phyloP scores from a whole-genome alignment of 2,113 vertebrate genomes.

The Himantopus leucocephalus region DNA sequence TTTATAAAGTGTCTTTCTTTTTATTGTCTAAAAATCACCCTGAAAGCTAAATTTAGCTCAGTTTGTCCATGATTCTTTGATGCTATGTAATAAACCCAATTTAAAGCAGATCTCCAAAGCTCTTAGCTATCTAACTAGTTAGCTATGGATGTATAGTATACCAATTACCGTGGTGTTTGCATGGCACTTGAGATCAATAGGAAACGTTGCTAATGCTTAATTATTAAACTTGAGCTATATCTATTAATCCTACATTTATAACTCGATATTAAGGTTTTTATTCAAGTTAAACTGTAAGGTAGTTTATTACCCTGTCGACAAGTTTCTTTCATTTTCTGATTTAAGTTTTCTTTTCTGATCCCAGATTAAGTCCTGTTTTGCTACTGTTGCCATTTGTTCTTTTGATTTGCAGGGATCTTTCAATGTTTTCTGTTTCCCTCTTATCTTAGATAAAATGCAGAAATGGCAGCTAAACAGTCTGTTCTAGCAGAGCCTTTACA shows the following conservation, averaged over 20 bases:
- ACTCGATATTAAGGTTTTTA: neutral
- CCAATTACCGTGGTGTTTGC: neutral
- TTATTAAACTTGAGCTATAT: neutral
- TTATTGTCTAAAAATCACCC: slow-evolving; percentile 11
- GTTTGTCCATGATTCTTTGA: neutral
- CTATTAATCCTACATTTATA: neutral
- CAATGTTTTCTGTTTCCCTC: neutral
- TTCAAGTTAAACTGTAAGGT: neutral
- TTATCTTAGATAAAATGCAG: neutral
- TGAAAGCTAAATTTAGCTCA: neutral
- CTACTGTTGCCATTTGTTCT: neutral
- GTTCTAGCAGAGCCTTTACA: neutral
- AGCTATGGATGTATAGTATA: neutral
- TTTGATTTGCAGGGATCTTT: slow-evolving; percentile 1
- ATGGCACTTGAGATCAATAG: neutral
- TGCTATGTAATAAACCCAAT: neutral
- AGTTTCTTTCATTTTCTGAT: neutral
- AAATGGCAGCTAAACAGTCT: neutral
- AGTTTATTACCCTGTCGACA: neutral
- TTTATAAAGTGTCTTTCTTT: slow-evolving; percentile 42
- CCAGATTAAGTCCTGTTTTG: neutral
- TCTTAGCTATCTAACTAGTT: neutral
- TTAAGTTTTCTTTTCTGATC: neutral
- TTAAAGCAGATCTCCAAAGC: neutral
- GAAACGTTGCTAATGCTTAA: neutral